phyloP scores from a whole-genome alignment of 1,140 invertebrate genomes.

The Conopomorpha cramerella region DNA sequence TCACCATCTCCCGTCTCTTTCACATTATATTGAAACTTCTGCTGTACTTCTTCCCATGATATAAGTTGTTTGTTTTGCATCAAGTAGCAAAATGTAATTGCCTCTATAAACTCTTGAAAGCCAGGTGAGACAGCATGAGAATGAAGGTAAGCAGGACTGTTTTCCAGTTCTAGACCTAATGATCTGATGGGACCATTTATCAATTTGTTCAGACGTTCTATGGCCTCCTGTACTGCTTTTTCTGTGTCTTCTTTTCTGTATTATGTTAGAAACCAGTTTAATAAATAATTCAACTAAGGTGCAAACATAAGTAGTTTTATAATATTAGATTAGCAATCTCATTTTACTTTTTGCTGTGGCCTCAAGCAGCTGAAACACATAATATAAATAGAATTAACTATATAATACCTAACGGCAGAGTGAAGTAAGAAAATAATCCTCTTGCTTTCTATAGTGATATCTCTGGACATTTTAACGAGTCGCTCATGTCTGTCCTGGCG shows the following conservation, averaged over 20 bases:
- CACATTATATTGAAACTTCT: constrained; percentile 22
- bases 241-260: constrained; percentile 63
- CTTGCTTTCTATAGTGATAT: constrained; percentile 93
- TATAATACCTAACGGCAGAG: constrained; percentile 63
- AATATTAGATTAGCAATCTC: too few relatives aligned
- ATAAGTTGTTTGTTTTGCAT: constrained; percentile 33
- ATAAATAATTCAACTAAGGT: too few relatives aligned
- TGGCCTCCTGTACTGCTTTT: constrained; percentile 68
- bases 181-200: constrained; percentile 65
- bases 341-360: too few relatives aligned
- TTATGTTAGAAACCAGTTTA: constrained; percentile 4
- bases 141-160: constrained; percentile 76
- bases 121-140: constrained; percentile 75
- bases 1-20: constrained; percentile 15
- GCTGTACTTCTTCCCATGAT: constrained; percentile 28
- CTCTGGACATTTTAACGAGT: constrained; percentile 81
- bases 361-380: too few relatives aligned
- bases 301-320: too few relatives aligned
- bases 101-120: constrained; percentile 89
- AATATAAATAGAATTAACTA: too few relatives aligned
- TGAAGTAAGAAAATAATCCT: constrained; percentile 87
- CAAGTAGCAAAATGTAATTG: constrained; percentile 60
- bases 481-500: constrained; percentile 86
- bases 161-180: constrained; percentile 74
- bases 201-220: constrained; percentile 66